Evolutionary conservation across 2,888 invertebrate species (phyloP).

Genomic region (Athrips mouffetella): DNA sequence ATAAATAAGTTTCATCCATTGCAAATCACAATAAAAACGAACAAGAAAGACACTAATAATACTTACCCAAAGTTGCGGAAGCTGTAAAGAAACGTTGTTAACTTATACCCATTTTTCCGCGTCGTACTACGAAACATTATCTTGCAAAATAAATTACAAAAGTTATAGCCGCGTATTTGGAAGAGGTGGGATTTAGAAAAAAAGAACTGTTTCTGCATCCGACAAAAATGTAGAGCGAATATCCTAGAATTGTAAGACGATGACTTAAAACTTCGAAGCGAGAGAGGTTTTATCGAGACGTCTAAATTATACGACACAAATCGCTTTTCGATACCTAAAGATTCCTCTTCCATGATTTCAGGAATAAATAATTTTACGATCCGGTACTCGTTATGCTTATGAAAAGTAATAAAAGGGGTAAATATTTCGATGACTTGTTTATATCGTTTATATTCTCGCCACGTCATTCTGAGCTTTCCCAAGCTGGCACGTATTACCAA

Average conservation of each 20-base stretch:
- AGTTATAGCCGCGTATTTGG: constrained; percentile 23
- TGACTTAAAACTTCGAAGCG: background rate
- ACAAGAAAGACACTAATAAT: background rate
- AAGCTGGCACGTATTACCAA: constrained; percentile 37
- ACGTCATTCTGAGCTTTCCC: constrained; percentile 36
- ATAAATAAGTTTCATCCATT: too few species aligned
- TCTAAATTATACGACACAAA: background rate
- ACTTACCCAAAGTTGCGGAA: background rate
- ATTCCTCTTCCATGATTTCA: background rate
- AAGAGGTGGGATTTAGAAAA: constrained; percentile 18
- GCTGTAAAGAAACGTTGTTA: background rate
- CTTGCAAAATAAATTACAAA: constrained; percentile 37
- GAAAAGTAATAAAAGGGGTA: constrained; percentile 24
- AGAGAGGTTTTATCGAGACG: background rate
- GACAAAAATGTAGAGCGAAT: constrained; percentile 8
- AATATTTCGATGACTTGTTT: constrained; percentile 46
- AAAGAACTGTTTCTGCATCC: background rate
- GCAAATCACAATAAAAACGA: background rate
- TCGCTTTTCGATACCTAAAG: background rate
- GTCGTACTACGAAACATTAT: constrained; percentile 25
- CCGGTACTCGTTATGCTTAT: constrained; percentile 13
- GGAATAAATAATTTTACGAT: constrained; percentile 20
- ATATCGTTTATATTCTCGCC: constrained; percentile 43
- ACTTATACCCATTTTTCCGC: background rate
- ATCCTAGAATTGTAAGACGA: constrained; percentile 20